Base-by-base conservation (phyloP, 2,797 vertebrate species). In the Rhinichthys osculus region DNA sequence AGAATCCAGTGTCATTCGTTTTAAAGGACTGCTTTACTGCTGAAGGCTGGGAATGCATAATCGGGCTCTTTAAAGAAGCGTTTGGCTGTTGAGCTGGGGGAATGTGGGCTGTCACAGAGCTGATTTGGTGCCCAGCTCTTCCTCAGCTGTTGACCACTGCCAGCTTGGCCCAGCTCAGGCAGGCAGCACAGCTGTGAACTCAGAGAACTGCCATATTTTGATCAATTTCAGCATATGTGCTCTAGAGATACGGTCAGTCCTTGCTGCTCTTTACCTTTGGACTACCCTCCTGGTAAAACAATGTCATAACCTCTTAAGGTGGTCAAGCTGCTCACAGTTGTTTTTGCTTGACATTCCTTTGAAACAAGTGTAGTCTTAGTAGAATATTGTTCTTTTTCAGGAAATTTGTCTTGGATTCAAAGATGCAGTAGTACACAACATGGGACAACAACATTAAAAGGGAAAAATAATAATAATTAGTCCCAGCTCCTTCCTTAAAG, bases 91-190 rank as follows among this genome's bases (percentile, higher is more conserved):
- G 79, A 35, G 40, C 79, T 79, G 76, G 14, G 57, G 64, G 84
- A 83, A 83, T 83, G 72, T 69, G 59, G 82, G 71, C 71, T 54
- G 79, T 86, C 62, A 80, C 81, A 47, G 47, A 84, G 70, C 69
- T 47, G 54, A 40, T 74, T 67, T 71, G 74, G 64, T 85, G 78
- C 73, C 81, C 73, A 11, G 17, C 16, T 74, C 73, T 80, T n/a
- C 57, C 77, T 83, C 77, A 78, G 78, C 86, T 87, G 74, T 82
- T 86, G 62, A 47, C 35, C 70, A 17, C 76, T 85, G 83, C 78
- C 73, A 42, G 57, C 67, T 70, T 64, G 35, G 84, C 47, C 54
- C 11, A 59, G 73, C 50, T 67, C 81, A 81, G 23, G 19, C 52
- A 6, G 72, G 44, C 81, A 40, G 57, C 76, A 84, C 81, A 84